Evolutionary conservation across 2,888 invertebrate species (phyloP).

Genomic region (Sphaerophoria rueppellii): DNA sequence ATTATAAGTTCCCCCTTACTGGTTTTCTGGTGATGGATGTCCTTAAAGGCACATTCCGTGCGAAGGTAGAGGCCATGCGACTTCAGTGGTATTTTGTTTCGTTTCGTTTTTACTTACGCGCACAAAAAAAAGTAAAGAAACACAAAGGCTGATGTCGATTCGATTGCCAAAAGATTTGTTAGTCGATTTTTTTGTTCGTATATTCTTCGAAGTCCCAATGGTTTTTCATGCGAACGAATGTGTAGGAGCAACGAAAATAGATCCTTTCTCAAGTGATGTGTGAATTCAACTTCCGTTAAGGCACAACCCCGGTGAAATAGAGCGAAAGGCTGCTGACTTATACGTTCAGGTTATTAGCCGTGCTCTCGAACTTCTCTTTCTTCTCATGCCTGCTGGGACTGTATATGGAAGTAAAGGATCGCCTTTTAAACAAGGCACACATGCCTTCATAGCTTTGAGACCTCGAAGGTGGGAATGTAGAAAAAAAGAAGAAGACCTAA

Average conservation of each 20-base stretch:
- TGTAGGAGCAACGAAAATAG: not conserved
- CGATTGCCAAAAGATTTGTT: slow-evolving; percentile 20
- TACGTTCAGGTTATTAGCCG: slow-evolving; percentile 7
- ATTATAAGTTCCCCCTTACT: slow-evolving; percentile 11
- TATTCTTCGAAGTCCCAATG: not conserved
- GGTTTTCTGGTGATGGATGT: not conserved
- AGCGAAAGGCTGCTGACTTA: slow-evolving; percentile 9
- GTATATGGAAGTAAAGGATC: not conserved
- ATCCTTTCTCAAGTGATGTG: slow-evolving; percentile 56
- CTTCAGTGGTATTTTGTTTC: not conserved
- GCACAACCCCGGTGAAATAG: slow-evolving; percentile 26
- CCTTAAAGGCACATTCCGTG: not conserved
- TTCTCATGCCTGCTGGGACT: not conserved
- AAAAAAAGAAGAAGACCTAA: not conserved
- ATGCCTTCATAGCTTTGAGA: too few relatives aligned
- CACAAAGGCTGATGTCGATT: not conserved
- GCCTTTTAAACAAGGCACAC: too few relatives aligned
- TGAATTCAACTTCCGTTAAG: slow-evolving; percentile 55
- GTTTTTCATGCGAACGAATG: not conserved
- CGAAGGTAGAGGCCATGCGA: not conserved
- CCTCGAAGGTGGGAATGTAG: not conserved
- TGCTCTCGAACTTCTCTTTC: not conserved
- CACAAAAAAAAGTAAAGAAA: not conserved
- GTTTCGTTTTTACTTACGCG: not conserved
- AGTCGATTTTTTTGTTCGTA: not conserved